Percentiles rank a stretch among this genome's conserved stretches.
These are phyloP conservation scores for Rhopalosiphum padi DNA, from an alignment of 1,140 invertebrate genomes.

Conservation along the genomic window DNA sequence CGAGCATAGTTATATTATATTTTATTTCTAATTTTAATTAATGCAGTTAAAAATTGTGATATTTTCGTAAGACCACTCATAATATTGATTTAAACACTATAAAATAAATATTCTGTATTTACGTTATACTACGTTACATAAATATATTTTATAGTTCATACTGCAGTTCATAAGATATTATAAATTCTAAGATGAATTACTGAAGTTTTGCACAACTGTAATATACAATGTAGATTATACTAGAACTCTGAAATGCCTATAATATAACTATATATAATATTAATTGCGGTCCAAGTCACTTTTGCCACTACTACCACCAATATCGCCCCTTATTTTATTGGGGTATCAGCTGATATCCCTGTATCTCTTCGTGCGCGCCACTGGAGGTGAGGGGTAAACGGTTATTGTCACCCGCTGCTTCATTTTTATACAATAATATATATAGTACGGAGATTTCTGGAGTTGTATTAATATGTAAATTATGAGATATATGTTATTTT, in stretches of 20 bases:
- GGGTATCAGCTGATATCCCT: background rate
- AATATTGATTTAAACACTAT: background rate
- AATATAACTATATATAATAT: background rate
- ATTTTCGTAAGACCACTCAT: too few relatives aligned
- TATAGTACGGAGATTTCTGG: background rate
- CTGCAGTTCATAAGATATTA: background rate
- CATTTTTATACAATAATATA: background rate
- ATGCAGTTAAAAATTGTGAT: too few relatives aligned
- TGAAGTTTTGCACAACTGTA: background rate
- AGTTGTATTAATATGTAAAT: slow-evolving; percentile 1
- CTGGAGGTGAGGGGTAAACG: background rate
- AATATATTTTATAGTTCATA: background rate
- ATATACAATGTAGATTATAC: background rate
- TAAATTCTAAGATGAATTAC: background rate
- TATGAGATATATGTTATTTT: background rate
- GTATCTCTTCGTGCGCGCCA: background rate
- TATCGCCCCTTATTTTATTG: background rate
- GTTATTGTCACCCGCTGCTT: background rate
- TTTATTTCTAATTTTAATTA: too few relatives aligned
- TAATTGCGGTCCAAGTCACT: background rate
- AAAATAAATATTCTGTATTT: background rate
- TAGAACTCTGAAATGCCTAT: background rate
- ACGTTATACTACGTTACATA: too few relatives aligned
- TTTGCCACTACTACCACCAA: background rate
- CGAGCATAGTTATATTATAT: too few relatives aligned